Percentiles rank a stretch among this genome's conserved stretches.
phyloP scores from a whole-genome alignment of 2,888 invertebrate species.

The Imbricaverruca yamaguchii region DNA sequence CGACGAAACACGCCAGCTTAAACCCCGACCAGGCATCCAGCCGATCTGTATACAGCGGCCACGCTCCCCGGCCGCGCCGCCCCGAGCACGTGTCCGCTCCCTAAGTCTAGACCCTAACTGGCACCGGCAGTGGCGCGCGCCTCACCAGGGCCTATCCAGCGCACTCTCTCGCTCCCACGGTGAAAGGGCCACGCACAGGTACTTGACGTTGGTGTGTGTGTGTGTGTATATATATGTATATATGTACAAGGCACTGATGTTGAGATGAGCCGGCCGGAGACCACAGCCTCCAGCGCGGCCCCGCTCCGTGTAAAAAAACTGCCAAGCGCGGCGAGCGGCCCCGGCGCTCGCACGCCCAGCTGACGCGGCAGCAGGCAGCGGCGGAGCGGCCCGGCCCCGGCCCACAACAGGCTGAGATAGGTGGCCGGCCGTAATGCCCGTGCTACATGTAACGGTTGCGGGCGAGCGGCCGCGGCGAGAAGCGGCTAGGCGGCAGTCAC shows the following conservation, averaged over 20 bases:
- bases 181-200: constrained; percentile 9
- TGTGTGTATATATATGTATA: not conserved
- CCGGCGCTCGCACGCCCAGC: not conserved
- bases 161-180: not conserved
- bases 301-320: not conserved
- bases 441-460: not conserved
- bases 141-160: not conserved
- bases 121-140: not conserved
- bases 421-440: not conserved
- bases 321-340: not conserved
- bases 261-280: not conserved
- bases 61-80: too few species aligned
- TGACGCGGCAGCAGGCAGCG: not conserved
- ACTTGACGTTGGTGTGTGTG: not conserved
- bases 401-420: not conserved
- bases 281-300: not conserved
- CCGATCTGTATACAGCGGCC: not conserved
- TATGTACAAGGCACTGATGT: constrained; percentile 21
- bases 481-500: too few species aligned
- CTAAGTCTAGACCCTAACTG: not conserved
- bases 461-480: too few species aligned
- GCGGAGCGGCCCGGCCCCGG: too few species aligned
- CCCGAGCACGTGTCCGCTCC: too few species aligned
- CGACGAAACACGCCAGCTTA: not conserved
- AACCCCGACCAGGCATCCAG: not conserved